Conservation (phyloP, 92 coral and sea anemone genomes). For the Parazoanthus atlanticus region DNA sequence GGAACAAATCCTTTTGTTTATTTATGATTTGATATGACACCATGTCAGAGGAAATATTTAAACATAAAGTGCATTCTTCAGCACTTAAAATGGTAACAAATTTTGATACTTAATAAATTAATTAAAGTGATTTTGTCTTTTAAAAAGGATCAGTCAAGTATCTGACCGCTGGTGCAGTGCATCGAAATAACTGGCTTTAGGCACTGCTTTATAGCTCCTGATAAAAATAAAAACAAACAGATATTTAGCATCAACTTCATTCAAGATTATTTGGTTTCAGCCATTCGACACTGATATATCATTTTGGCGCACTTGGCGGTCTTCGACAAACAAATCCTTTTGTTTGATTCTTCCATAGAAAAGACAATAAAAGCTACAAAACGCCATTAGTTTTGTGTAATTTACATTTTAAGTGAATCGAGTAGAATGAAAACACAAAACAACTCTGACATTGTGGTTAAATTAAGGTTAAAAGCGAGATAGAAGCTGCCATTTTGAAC, state of each 20-base stretch:
- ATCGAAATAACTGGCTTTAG: not conserved
- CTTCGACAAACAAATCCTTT: slow-evolving; percentile 28
- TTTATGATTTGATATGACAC: not conserved
- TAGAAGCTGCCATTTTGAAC: not conserved
- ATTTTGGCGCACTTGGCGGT: slow-evolving; percentile 32
- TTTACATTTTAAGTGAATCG: slow-evolving; percentile 39
- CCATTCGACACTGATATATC: slow-evolving; percentile 18
- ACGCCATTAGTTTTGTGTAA: slow-evolving; percentile 27
- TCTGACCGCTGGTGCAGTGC: not conserved
- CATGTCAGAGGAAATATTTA: not conserved
- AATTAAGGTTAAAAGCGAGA: not conserved
- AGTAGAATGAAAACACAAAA: not conserved
- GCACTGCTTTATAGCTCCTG: not conserved
- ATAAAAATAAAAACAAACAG: not conserved
- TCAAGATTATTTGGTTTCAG: not conserved
- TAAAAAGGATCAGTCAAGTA: not conserved
- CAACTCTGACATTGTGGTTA: not conserved
- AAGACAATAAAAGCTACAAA: slow-evolving; percentile 23
- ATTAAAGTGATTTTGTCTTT: not conserved
- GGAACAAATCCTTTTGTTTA: not conserved
- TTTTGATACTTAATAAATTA: not conserved
- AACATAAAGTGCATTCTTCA: not conserved
- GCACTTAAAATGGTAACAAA: not conserved
- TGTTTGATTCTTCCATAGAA: slow-evolving; percentile 26
- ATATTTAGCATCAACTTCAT: not conserved